Conservation (phyloP, 2,888 invertebrate genomes). For the Platerodrilus igneus region DNA sequence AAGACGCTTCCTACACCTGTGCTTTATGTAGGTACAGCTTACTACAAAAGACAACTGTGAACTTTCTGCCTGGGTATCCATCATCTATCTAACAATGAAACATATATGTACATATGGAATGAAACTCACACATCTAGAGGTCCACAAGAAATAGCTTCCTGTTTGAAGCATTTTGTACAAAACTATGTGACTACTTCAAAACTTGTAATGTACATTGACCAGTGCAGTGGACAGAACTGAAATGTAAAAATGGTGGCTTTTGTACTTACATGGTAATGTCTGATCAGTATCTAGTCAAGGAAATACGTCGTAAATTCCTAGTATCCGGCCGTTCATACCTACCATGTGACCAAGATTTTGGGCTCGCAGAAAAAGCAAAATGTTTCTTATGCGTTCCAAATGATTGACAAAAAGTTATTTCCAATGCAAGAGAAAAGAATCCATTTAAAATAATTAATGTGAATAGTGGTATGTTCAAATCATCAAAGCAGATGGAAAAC, state of each 20-base stretch:
- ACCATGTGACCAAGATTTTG: no score
- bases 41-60: slow-evolving; percentile 31
- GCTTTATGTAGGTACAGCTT: slow-evolving; percentile 30
- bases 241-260: slow-evolving; percentile 32
- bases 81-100: slow-evolving; percentile 14
- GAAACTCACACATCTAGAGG: slow-evolving; percentile 32
- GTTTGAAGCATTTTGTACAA: slow-evolving; percentile 28
- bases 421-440: no score
- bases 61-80: slow-evolving; percentile 26
- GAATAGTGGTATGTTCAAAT: no score
- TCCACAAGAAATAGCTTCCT: slow-evolving; percentile 35
- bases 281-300: no score
- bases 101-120: slow-evolving; percentile 28
- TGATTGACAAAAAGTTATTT: no score
- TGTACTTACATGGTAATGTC: slow-evolving; percentile 27
- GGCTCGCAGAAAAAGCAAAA: no score
- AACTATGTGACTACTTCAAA: no score
- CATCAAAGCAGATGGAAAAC: no score
- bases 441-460: no score
- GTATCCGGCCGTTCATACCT: no score
- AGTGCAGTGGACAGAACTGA: slow-evolving; percentile 30
- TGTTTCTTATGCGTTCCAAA: no score
- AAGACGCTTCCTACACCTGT: slow-evolving; percentile 25
- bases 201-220: slow-evolving; percentile 26
- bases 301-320: no score